A percentile compares a stretch with the other conserved stretches of the same genome.
phyloP scores from a whole-genome alignment of 2,113 vertebrate species.

The Brienomyrus longianalis region DNA sequence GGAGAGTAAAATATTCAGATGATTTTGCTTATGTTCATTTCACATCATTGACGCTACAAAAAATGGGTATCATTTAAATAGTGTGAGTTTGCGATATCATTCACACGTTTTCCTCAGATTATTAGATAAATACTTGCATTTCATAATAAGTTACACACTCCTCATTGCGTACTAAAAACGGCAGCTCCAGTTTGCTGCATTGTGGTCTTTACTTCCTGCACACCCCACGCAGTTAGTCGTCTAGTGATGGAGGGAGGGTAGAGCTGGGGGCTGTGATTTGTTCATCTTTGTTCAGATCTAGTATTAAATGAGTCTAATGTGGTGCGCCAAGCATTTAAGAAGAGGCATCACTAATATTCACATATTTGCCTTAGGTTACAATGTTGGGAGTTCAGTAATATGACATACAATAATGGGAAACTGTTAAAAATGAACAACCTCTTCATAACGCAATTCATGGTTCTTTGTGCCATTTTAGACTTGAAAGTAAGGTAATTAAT shows the following conservation, averaged over 20 bases:
- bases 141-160: not conserved
- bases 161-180: not conserved
- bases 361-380: not conserved
- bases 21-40: not conserved
- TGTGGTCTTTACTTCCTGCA: not conserved
- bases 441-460: not conserved
- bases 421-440: not conserved
- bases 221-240: not conserved
- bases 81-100: not conserved
- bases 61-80: not conserved
- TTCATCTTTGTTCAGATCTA: not conserved
- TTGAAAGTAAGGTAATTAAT: not conserved
- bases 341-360: not conserved
- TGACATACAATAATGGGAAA: not conserved
- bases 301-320: not conserved
- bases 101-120: not conserved
- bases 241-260: not conserved
- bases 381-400: not conserved
- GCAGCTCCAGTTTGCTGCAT: not conserved
- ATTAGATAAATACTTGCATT: not conserved
- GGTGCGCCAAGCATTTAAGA: not conserved
- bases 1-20: not conserved
- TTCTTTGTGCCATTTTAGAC: not conserved
- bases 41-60: not conserved
- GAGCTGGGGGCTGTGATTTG: not conserved